Percentiles rank a stretch among this genome's conserved stretches.
phyloP scores from a whole-genome alignment of 2,113 vertebrate genomes.

The Myiozetetes cayanensis region DNA sequence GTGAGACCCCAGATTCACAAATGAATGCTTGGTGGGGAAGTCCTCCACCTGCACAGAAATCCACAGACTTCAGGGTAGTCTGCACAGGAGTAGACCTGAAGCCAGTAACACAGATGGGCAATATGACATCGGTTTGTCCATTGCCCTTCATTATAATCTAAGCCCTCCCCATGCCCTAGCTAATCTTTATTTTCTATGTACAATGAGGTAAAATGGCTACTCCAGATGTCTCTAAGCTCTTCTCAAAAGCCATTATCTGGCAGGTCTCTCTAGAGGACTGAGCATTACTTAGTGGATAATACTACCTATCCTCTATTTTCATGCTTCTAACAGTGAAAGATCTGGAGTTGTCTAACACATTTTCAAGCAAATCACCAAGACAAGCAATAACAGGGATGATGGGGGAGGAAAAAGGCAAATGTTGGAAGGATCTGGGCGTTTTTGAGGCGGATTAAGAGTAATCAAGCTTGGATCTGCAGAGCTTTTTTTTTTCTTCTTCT shows the following conservation, averaged over 20 bases:
- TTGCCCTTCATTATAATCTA: neutral
- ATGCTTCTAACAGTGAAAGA: neutral
- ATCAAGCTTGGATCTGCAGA: slow-evolving; percentile 7
- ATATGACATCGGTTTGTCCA: neutral
- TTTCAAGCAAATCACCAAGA: neutral
- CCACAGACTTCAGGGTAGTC: neutral
- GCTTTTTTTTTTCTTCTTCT: neutral
- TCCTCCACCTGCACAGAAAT: neutral
- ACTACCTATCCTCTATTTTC: neutral
- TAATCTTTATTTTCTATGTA: neutral
- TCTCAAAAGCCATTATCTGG: neutral
- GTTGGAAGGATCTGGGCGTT: neutral
- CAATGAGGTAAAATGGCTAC: neutral
- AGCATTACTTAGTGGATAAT: neutral
- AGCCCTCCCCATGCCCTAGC: neutral
- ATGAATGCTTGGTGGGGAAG: neutral
- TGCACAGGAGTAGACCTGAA: neutral
- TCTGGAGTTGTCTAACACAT: neutral
- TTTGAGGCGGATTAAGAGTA: slow-evolving; percentile 1
- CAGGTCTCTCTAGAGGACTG: neutral
- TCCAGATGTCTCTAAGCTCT: slow-evolving; percentile 6
- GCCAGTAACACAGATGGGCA: neutral
- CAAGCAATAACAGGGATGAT: neutral
- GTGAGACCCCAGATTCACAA: neutral
- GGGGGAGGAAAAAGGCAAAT: neutral